phyloP scores from a whole-genome alignment of 2,888 invertebrate species.

The Neocrepidodera transversa region DNA sequence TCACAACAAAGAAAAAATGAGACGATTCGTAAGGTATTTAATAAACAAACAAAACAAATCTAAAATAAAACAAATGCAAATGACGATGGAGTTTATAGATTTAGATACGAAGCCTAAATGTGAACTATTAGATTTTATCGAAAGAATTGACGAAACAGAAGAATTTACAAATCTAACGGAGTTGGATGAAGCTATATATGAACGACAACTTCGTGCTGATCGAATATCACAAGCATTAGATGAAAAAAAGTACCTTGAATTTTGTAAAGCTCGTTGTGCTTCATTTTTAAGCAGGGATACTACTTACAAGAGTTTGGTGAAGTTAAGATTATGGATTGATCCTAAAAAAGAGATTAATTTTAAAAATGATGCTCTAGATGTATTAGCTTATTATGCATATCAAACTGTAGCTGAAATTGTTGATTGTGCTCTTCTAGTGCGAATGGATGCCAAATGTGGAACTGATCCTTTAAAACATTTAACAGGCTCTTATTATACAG shows the following conservation, averaged over 20 bases:
- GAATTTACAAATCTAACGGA: slow-evolving; percentile 64
- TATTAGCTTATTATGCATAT: slow-evolving; percentile 85
- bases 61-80: slow-evolving; percentile 54
- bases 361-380: slow-evolving; percentile 72
- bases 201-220: slow-evolving; percentile 69
- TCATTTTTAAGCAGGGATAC: slow-evolving; percentile 66
- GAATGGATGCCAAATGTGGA: slow-evolving; percentile 76
- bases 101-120: slow-evolving; percentile 60
- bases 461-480: slow-evolving; percentile 76
- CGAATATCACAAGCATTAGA: slow-evolving; percentile 66
- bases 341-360: slow-evolving; percentile 70
- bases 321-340: slow-evolving; percentile 70
- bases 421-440: slow-evolving; percentile 81
- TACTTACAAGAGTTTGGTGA: slow-evolving; percentile 54
- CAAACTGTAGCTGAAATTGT: slow-evolving; percentile 90
- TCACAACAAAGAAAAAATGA: slow-evolving; percentile 79
- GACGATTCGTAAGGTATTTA: slow-evolving; percentile 78
- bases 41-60: slow-evolving; percentile 64
- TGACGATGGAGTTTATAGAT: slow-evolving; percentile 59
- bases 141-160: slow-evolving; percentile 65
- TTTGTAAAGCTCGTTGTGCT: slow-evolving; percentile 77
- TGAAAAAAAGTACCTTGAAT: slow-evolving; percentile 75
- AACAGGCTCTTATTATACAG: slow-evolving; percentile 70
- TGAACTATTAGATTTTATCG: slow-evolving; percentile 63
- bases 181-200: slow-evolving; percentile 66